Percentiles rank a stretch among this genome's conserved stretches.
phyloP scores from a whole-genome alignment of 2,888 invertebrate genomes.

The Isotomurus palustris region DNA sequence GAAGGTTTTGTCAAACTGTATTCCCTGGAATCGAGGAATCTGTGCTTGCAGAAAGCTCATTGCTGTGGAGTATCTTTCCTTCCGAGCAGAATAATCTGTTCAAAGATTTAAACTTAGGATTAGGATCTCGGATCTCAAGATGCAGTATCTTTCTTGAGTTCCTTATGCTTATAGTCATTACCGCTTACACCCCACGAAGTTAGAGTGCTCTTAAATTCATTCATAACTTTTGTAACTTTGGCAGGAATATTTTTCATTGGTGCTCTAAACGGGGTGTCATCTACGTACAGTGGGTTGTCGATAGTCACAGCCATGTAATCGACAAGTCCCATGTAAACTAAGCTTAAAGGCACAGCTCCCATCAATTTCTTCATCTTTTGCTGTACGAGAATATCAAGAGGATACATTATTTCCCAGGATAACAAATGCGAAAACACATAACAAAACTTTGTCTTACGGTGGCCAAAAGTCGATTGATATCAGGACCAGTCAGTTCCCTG shows the following conservation, averaged over 20 bases:
- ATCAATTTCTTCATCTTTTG: constrained; percentile 22
- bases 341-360: constrained; percentile 25
- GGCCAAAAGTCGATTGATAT: constrained; percentile 21
- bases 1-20: constrained; percentile 21
- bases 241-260: constrained; percentile 17
- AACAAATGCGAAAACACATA: neutral
- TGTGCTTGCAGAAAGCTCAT: constrained; percentile 30
- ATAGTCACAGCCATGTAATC: constrained; percentile 33
- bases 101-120: neutral
- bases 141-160: neutral
- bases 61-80: constrained; percentile 13
- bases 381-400: constrained; percentile 13
- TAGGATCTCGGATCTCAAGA: no score
- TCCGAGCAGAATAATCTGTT: constrained; percentile 4
- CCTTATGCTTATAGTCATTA: constrained; percentile 14
- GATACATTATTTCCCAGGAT: neutral
- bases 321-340: constrained; percentile 34
- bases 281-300: constrained; percentile 38
- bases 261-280: constrained; percentile 15
- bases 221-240: constrained; percentile 31
- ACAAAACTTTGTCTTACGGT: neutral
- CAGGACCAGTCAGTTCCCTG: constrained; percentile 27
- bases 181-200: constrained; percentile 35
- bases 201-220: constrained; percentile 37
- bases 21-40: constrained; percentile 18